These are phyloP conservation scores for Congeria kusceri DNA, from an alignment of 2,888 invertebrate genomes.

Conservation along the genomic window DNA sequence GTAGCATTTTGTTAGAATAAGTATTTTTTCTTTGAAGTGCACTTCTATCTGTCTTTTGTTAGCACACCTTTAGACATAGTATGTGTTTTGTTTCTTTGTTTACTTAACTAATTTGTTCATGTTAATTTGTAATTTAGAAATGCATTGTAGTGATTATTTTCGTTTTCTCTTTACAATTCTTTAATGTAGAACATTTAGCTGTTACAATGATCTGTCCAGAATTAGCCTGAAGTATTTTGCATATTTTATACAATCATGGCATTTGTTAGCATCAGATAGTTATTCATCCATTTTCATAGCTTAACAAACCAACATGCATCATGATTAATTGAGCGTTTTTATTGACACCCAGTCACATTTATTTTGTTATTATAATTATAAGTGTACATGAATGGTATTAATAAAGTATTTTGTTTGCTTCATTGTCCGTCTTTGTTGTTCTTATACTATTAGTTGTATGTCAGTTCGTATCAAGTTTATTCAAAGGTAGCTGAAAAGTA, in stretches of 20 bases:
- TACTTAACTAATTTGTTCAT: too few relatives aligned
- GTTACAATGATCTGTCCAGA: neutral
- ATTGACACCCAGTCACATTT: slow-evolving; percentile 72
- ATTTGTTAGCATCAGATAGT: neutral
- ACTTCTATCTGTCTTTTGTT: too few relatives aligned
- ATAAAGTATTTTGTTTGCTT: slow-evolving; percentile 83
- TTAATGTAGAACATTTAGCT: slow-evolving; percentile 5
- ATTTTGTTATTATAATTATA: slow-evolving; percentile 70
- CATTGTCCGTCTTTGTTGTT: slow-evolving; percentile 39
- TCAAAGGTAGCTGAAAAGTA: too few relatives aligned
- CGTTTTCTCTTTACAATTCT: slow-evolving; percentile 5
- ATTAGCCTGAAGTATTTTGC: slow-evolving; percentile 8
- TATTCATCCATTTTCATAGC: too few relatives aligned
- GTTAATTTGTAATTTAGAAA: too few relatives aligned
- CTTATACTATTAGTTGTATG: neutral
- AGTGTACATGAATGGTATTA: slow-evolving; percentile 81
- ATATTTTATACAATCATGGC: slow-evolving; percentile 12
- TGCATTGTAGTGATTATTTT: slow-evolving; percentile 12
- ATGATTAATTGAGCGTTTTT: slow-evolving; percentile 7
- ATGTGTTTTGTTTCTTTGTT: too few relatives aligned
- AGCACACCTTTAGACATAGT: too few relatives aligned
- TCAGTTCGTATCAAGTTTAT: neutral
- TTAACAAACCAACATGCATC: too few relatives aligned
- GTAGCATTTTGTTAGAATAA: neutral
- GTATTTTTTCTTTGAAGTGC: neutral